These are phyloP conservation scores for Cotesia typhae DNA, from an alignment of 1,140 invertebrate genomes.

Conservation along the genomic window DNA sequence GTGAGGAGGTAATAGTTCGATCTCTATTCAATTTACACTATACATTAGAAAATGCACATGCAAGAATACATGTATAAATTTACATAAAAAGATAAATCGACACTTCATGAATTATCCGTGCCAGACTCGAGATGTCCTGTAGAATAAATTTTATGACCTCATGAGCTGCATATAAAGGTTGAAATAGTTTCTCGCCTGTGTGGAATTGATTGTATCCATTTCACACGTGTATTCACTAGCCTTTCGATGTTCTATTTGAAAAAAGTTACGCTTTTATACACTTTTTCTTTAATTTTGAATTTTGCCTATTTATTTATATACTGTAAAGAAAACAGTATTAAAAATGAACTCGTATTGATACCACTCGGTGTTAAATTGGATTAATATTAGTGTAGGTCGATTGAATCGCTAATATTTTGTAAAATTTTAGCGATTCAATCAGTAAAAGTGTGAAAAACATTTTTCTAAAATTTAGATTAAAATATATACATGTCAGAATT, in stretches of 20 bases:
- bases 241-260: too few relatives aligned
- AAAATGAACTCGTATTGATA: neutral
- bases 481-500: too few relatives aligned
- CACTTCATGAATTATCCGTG: conserved; percentile 1
- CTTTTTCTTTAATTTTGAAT: too few relatives aligned
- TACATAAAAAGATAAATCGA: conserved; percentile 3
- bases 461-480: too few relatives aligned
- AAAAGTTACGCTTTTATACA: too few relatives aligned
- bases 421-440: too few relatives aligned
- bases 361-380: too few relatives aligned
- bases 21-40: neutral
- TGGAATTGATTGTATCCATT: neutral
- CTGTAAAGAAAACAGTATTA: too few relatives aligned
- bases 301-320: too few relatives aligned
- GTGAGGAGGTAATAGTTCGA: conserved; percentile 10
- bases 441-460: too few relatives aligned
- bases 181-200: neutral
- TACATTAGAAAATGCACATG: neutral
- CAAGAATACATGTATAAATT: neutral
- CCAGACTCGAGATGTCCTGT: conserved; percentile 5
- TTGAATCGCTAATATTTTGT: too few relatives aligned
- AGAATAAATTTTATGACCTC: conserved; percentile 8
- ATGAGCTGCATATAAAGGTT: neutral
- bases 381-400: too few relatives aligned
- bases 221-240: neutral